These are phyloP conservation scores for Suillia variegata DNA, from an alignment of 2,888 invertebrate species.

Conservation along the genomic window DNA sequence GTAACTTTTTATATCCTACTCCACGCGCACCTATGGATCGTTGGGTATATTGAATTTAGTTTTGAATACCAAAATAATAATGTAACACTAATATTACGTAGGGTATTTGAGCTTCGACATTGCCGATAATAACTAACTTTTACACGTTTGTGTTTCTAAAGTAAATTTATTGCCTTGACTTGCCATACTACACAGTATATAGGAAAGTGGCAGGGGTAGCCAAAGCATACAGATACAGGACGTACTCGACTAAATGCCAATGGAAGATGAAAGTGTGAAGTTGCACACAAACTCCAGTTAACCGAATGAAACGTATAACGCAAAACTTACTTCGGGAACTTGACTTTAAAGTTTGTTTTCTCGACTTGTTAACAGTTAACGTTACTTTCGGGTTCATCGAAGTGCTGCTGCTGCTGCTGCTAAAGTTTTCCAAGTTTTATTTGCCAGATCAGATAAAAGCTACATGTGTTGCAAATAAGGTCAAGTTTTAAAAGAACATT, in stretches of 20 bases:
- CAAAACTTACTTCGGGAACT: neutral
- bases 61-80: too few relatives aligned
- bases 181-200: too few relatives aligned
- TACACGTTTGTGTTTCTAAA: neutral
- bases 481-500: too few relatives aligned
- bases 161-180: neutral
- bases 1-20: neutral
- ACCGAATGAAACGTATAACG: neutral
- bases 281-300: neutral
- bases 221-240: too few relatives aligned
- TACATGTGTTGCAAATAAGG: neutral
- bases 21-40: too few relatives aligned
- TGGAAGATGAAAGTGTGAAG: slow-evolving; percentile 7
- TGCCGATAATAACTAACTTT: too few relatives aligned
- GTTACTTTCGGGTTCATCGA: neutral
- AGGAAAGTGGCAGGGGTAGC: too few relatives aligned
- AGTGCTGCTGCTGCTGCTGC: neutral
- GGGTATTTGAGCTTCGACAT: too few relatives aligned
- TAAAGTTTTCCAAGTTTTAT: neutral
- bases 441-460: neutral
- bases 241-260: too few relatives aligned
- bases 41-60: neutral
- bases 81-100: too few relatives aligned
- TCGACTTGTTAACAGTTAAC: neutral
- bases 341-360: neutral